Percentiles rank a stretch among this genome's conserved stretches.
Conservation (phyloP, 2,113 vertebrate genomes). For the Coptodon bakossiorum region DNA sequence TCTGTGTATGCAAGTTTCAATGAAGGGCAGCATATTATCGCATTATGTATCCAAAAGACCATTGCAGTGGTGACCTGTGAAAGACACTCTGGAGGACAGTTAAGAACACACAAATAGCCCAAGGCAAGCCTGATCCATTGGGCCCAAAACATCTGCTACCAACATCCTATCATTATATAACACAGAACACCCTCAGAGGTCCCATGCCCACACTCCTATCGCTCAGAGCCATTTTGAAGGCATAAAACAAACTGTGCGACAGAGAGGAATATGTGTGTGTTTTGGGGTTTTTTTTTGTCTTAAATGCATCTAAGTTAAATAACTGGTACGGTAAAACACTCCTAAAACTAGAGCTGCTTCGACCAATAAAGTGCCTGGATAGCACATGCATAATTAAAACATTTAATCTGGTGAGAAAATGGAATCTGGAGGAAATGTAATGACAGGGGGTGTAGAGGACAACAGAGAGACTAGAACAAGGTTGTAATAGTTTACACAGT, state of each 20-base stretch:
- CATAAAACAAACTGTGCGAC: neutral
- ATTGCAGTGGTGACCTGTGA: neutral
- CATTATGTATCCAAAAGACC: neutral
- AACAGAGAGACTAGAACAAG: slow-evolving; percentile 20
- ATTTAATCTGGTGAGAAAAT: neutral
- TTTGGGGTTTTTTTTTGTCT: accelerated
- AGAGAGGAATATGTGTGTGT: neutral
- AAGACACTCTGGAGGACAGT: neutral
- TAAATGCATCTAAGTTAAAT: neutral
- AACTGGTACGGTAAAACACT: neutral
- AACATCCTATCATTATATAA: neutral
- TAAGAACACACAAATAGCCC: neutral
- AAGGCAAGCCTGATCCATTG: neutral
- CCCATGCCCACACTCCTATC: neutral
- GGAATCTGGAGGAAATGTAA: neutral
- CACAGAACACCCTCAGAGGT: neutral
- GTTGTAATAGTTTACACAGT: slow-evolving; percentile 55
- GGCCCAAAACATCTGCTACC: neutral
- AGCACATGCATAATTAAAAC: neutral
- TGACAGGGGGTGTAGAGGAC: neutral
- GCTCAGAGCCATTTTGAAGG: neutral
- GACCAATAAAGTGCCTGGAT: neutral
- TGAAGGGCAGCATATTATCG: neutral
- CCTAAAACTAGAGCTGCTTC: neutral
- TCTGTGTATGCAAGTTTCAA: neutral